Conservation (phyloP, 2,113 vertebrate species). For the Alosa alosa region DNA sequence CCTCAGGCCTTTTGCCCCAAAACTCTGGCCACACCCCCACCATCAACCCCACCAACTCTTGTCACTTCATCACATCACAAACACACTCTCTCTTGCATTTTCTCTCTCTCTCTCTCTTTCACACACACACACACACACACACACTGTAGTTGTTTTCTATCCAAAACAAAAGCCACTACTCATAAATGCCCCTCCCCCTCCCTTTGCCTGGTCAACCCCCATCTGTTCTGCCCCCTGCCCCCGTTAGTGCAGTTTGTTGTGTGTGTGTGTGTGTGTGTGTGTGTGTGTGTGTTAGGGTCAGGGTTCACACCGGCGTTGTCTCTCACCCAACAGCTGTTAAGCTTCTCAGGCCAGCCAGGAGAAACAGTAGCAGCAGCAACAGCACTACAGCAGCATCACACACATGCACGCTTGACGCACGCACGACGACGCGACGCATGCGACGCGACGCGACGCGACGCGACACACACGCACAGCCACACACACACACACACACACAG, state of each 20-base stretch:
- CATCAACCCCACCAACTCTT: not conserved
- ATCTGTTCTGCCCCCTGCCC: conserved; percentile 39
- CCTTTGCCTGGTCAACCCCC: conserved; percentile 59
- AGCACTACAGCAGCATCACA: conserved; percentile 56
- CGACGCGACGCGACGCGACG: too few species aligned
- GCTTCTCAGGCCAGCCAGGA: conserved; percentile 73
- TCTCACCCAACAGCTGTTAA: conserved; percentile 76
- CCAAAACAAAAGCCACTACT: conserved; percentile 44
- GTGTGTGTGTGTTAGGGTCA: conserved; percentile 56
- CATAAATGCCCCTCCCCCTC: conserved; percentile 59
- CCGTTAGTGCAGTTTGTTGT: conserved; percentile 45
- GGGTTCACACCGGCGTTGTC: conserved; percentile 67
- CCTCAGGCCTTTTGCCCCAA: too few species aligned
- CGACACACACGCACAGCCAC: too few species aligned
- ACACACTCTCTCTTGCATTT: conserved; percentile 25
- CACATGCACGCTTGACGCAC: not conserved
- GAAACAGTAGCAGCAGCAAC: conserved; percentile 53
- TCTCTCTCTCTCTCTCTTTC: conserved; percentile 18
- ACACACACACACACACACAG: conserved; percentile 19
- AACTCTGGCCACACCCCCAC: conserved; percentile 7
- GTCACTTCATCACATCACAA: not conserved
- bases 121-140: conserved; percentile 15
- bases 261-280: conserved; percentile 42
- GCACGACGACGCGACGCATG: too few species aligned
- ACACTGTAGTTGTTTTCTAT: conserved; percentile 24